phyloP scores from a whole-genome alignment of 2,113 vertebrate genomes.

The Psettodes erumei region DNA sequence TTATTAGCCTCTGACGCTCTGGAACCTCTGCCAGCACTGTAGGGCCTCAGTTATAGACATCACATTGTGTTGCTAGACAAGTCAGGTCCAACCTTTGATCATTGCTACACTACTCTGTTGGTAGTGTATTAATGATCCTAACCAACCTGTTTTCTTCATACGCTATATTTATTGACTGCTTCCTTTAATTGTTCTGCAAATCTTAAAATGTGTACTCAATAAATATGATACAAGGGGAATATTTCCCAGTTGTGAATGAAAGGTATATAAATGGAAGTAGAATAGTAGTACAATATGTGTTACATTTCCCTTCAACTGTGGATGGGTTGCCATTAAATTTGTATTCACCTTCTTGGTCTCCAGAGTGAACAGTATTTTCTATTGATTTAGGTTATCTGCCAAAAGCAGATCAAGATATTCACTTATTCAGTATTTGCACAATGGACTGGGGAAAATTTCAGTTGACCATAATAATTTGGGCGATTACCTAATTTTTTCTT shows the following conservation, averaged over 20 bases:
- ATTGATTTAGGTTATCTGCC: too few species aligned
- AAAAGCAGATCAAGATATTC: background rate
- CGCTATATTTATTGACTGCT: background rate
- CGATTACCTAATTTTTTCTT: too few species aligned
- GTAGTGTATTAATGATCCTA: too few species aligned
- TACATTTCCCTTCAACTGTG: background rate
- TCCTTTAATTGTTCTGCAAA: background rate
- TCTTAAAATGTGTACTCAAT: constrained; percentile 2
- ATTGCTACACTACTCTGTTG: constrained; percentile 6
- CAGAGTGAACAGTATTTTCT: background rate
- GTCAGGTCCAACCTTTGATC: constrained; percentile 12
- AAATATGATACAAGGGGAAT: constrained; percentile 7
- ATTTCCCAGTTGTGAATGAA: background rate
- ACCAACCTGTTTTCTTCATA: constrained; percentile 23
- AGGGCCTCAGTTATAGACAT: constrained; percentile 12
- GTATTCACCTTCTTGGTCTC: background rate
- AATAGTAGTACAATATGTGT: too few species aligned
- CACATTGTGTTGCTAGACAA: constrained; percentile 14
- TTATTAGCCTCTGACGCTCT: background rate
- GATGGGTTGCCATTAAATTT: background rate
- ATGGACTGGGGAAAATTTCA: background rate
- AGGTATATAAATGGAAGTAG: background rate
- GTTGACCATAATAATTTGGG: background rate
- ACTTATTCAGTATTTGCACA: background rate
- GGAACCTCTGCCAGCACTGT: constrained; percentile 12